Base-by-base conservation (phyloP, 2,888 invertebrate species). In the Hydropsyche betteni region DNA sequence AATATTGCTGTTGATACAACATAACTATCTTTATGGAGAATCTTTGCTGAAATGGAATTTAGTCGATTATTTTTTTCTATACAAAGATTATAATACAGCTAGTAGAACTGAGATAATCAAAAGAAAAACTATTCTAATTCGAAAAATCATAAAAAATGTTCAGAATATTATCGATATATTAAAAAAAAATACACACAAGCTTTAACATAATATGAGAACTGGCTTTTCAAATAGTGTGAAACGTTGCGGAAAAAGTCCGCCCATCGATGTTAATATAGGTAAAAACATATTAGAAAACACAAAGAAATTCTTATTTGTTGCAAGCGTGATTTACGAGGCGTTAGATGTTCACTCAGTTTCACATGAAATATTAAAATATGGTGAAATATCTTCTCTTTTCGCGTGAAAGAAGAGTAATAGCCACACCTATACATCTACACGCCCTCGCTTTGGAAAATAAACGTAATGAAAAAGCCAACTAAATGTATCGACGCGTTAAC, bases 351-450 rank as follows among this genome's bases (percentile, higher is more conserved):
- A 64, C 64, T 64, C 64, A 36, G 64, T 64, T 64, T 64, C 64
- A 64, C 64, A 36, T 64, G 64, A 64, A 64, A 64, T 64, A 64
- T 64, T 64, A 64, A 64, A 64, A 64, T 36, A 36, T 64, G 64
- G 64, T 64, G 64, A 64, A 64, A 36, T 64, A 64, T 64, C 34
- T 34, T 8, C 14, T 58, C 16, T 58, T 58, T 58, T 58, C 58
- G 58, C 58, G 58, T 24, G 58, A 58, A 58, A 58, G 53, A 53
- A 53, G 58, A 58, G 16, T 58, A 58, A 58, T 58, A 58, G 58
- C 58, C 58, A 64, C 64, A 8, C 64, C 64, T 34, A 10, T 64
- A 36, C n/a, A 10, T 64, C n/a, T 36, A 44, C 44, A 44, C 44
- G 4, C 44, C 44, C 44, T 44, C 44, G 10, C 64, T 34, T 64